phyloP scores from a whole-genome alignment of 2,113 vertebrate genomes.

The zebrafish (Danio rerio) region DNA sequence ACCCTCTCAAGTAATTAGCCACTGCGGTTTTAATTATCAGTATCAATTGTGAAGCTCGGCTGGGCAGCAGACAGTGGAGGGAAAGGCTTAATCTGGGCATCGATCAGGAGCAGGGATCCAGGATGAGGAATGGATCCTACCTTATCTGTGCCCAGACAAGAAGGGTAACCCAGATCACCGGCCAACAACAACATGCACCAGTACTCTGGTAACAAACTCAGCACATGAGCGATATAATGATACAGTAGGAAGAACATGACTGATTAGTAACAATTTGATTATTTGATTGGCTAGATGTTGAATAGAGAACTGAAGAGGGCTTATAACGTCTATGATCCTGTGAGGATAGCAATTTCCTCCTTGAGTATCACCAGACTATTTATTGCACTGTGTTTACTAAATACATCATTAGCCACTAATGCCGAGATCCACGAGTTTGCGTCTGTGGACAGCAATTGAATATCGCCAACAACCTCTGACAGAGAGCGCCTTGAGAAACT shows the following conservation, averaged over 20 bases:
- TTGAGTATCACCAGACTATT: too few species aligned
- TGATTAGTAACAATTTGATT: too few species aligned
- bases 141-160: conserved; percentile 76
- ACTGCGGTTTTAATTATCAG: conserved; percentile 49
- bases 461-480: too few species aligned
- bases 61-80: conserved; percentile 67
- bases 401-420: too few species aligned
- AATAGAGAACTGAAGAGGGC: too few species aligned
- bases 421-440: too few species aligned
- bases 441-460: too few species aligned
- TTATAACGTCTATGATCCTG: too few species aligned
- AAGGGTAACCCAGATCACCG: conserved; percentile 74
- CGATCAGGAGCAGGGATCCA: conserved; percentile 73
- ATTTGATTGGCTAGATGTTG: too few species aligned
- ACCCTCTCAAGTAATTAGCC: conserved; percentile 50
- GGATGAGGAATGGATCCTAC: conserved; percentile 76
- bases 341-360: too few species aligned
- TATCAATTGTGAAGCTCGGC: conserved; percentile 50
- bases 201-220: not conserved
- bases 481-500: too few species aligned
- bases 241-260: not conserved
- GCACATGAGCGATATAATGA: not conserved
- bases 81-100: conserved; percentile 68
- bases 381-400: too few species aligned
- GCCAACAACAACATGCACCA: conserved; percentile 65